Percentiles rank a stretch among this genome's conserved stretches.
phyloP scores from a whole-genome alignment of 2,113 vertebrate species.

The Apteryx owenii region DNA sequence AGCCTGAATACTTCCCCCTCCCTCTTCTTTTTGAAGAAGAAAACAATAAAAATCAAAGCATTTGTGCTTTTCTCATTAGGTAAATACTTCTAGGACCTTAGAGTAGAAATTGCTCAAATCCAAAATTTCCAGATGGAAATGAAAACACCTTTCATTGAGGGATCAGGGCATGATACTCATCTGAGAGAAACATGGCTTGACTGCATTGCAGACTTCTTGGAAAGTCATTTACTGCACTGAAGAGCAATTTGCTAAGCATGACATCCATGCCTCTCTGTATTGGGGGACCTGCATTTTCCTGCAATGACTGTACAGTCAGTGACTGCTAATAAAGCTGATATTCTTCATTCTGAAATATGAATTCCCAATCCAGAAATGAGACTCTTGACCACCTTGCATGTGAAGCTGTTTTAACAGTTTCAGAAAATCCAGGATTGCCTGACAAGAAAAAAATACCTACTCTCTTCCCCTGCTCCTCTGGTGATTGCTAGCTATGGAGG shows the following conservation, averaged over 20 bases:
- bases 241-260: neutral
- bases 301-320: neutral
- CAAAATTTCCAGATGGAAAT: slow-evolving; percentile 6
- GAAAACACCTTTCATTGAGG: neutral
- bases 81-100: neutral
- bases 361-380: neutral
- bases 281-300: neutral
- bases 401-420: neutral
- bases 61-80: neutral
- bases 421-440: neutral
- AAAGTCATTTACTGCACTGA: neutral
- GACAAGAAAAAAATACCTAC: neutral
- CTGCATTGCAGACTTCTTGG: neutral
- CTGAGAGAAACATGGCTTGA: neutral
- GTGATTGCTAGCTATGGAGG: neutral
- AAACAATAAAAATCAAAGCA: neutral
- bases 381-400: neutral
- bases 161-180: neutral
- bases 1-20: neutral
- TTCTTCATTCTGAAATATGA: neutral
- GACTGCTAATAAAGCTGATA: neutral
- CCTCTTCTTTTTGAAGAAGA: neutral
- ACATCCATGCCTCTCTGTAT: neutral
- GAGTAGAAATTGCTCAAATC: neutral
- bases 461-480: neutral